A percentile compares a stretch with the other conserved stretches of the same genome.
These are phyloP conservation scores for Micromys minutus DNA, from an alignment of 2,113 vertebrate genomes.

Conservation along the genomic window DNA sequence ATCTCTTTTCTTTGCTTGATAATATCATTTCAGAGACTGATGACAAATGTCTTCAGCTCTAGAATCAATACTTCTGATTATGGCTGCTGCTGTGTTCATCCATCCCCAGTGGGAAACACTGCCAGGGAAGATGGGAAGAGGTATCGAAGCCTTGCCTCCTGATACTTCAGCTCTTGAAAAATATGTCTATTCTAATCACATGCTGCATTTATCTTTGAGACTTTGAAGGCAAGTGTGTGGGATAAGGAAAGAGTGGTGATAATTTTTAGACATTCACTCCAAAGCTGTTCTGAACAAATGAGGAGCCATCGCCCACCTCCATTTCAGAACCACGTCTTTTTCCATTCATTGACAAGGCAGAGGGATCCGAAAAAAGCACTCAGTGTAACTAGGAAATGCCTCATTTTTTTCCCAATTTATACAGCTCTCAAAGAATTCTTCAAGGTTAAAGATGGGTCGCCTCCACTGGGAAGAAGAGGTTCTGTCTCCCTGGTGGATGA, in stretches of 20 bases:
- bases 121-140: conserved; percentile 25
- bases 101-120: conserved; percentile 21
- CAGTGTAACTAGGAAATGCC: neutral
- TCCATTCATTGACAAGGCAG: neutral
- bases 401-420: neutral
- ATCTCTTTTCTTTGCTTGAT: conserved; percentile 62
- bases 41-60: conserved; percentile 63
- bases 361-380: neutral
- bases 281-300: conserved; percentile 26
- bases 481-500: neutral
- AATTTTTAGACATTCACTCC: neutral
- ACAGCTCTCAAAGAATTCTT: neutral
- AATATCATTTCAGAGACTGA: conserved; percentile 67
- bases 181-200: conserved; percentile 59
- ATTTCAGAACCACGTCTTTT: conserved; percentile 20
- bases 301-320: neutral
- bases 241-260: conserved; percentile 6
- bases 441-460: neutral
- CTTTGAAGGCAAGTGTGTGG: neutral
- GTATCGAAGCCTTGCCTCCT: neutral
- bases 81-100: neutral
- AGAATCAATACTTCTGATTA: conserved; percentile 72
- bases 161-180: conserved; percentile 23
- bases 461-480: neutral
- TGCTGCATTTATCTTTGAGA: conserved; percentile 54